Evolutionary conservation across 2,888 invertebrate genomes (phyloP), one percentile per base, ranked within the genome.

Genomic region (Fragum sueziense): DNA sequence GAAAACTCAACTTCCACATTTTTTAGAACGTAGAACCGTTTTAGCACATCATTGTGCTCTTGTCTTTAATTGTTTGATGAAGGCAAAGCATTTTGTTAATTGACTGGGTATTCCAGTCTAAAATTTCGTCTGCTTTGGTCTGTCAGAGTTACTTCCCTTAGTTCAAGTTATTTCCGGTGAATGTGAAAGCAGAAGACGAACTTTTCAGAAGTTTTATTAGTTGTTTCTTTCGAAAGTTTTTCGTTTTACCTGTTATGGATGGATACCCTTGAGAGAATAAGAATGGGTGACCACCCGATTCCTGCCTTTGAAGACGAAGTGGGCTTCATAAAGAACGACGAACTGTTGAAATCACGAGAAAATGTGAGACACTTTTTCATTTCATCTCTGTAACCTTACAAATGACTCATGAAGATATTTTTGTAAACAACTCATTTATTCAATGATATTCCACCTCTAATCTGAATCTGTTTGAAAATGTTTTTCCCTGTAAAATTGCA

Each of bases 251-350:
- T 65, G 65, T n/a, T 11, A 65, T 65, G 34, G 25, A 70, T 70
- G 70, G 25, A 52, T 54, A 57, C 25, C 25, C 33, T 20, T 54
- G 54, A 70, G 7, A 20, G 29, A 4, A 22, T 70, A 27, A 54
- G 34, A 70, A 70, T 70, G 70, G 70, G 52, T n/a, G 54, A 25
- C 25, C 70, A 70, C 37, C 70, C 70, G 0, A 70, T 70, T 34
- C 70, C 70, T 17, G 70, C 70, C 1, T 70, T 54, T n/a, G 70
- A 70, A 33, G 70, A 70, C 22, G 70, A 70, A 34, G 70, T 37
- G 25, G 34, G 25, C 33, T 70, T 57, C 27, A 20, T 70, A 22
- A 52, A 57, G 41, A 65, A 65, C 41, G 65, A 65, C n/a, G 65
- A 41, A 17, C 33, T 57, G 33, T 34, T 34, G 22, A 33, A 25